Conservation (phyloP, 2,113 vertebrate genomes). For the Grallaria varia region DNA sequence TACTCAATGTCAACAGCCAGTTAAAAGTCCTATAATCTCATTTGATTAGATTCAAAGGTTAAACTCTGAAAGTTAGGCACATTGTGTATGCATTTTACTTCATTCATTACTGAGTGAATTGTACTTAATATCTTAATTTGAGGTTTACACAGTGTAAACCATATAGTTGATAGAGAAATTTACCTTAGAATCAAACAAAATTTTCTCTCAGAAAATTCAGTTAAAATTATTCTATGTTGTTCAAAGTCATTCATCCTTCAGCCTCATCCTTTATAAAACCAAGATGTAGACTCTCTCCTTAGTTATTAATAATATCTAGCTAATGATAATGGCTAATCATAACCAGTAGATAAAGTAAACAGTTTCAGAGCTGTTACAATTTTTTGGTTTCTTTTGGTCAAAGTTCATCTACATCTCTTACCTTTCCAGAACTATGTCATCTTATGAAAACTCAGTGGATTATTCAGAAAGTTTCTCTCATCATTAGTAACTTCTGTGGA, state of each 20-base stretch:
- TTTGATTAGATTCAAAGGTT: background rate
- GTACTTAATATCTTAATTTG: background rate
- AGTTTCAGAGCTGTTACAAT: background rate
- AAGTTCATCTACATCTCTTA: constrained; percentile 5
- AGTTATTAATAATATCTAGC: constrained; percentile 48
- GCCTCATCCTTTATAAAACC: background rate
- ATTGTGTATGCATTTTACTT: background rate
- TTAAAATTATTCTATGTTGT: constrained; percentile 4
- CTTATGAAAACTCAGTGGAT: constrained; percentile 38
- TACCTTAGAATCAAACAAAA: background rate
- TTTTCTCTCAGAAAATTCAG: constrained; percentile 37
- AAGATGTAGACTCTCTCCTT: constrained; percentile 25
- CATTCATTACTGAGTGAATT: background rate
- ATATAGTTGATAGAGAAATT: background rate
- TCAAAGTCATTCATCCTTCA: background rate
- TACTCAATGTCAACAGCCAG: background rate
- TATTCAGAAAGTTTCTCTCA: constrained; percentile 41
- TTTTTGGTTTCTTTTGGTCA: constrained; percentile 48
- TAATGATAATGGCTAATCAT: constrained; percentile 33
- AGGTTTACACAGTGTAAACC: background rate
- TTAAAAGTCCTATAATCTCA: background rate
- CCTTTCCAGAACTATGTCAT: constrained; percentile 27
- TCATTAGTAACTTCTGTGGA: background rate
- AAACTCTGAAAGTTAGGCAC: background rate
- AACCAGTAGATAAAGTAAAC: constrained; percentile 34